Conservation (phyloP, 2,113 vertebrate species). For the Oreochromis tanganicae region DNA sequence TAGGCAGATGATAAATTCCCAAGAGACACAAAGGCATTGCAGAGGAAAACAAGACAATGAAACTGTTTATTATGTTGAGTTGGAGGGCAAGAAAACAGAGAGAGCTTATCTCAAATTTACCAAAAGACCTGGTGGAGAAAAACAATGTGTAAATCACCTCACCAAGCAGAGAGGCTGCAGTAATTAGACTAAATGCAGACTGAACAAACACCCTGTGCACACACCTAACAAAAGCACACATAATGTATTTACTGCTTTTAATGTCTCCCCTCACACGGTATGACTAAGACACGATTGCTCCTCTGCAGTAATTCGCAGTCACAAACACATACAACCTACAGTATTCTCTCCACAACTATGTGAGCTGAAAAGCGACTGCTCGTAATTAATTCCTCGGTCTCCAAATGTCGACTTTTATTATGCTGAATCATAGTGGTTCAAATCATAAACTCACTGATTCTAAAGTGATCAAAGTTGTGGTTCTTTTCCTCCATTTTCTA, state of each 20-base stretch:
- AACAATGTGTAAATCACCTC: slow-evolving; percentile 61
- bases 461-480: neutral
- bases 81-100: neutral
- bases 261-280: neutral
- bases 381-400: neutral
- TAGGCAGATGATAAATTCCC: slow-evolving; percentile 64
- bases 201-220: neutral
- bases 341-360: neutral
- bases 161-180: slow-evolving; percentile 25
- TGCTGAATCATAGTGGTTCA: neutral
- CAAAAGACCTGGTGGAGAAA: slow-evolving; percentile 39
- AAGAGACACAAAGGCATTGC: slow-evolving; percentile 50
- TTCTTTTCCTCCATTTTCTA: neutral
- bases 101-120: slow-evolving; percentile 58
- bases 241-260: neutral
- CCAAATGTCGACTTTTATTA: neutral
- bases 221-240: neutral
- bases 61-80: slow-evolving; percentile 53
- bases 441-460: neutral
- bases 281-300: neutral
- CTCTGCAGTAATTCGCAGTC: neutral
- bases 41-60: slow-evolving; percentile 45
- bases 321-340: neutral
- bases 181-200: slow-evolving; percentile 63
- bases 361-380: neutral